Conservation (phyloP, 2,113 vertebrate species). For the Heterotilapia buettikoferi region DNA sequence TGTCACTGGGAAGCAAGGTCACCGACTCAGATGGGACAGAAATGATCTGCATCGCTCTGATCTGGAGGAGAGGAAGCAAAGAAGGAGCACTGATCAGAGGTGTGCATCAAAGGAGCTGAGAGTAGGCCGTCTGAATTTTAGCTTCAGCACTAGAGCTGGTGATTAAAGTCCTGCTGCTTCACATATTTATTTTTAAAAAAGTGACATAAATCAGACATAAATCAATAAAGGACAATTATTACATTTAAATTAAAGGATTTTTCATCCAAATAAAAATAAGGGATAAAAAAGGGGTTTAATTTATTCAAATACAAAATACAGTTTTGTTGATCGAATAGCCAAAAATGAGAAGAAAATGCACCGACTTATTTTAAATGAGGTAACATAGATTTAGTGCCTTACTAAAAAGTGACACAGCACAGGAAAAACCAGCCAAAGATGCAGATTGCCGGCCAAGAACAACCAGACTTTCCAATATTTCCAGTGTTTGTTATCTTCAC, state of each 20-base stretch:
- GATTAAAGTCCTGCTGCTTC: neutral
- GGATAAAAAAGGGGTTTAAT: neutral
- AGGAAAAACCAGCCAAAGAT: neutral
- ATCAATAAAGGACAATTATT: neutral
- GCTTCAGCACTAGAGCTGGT: neutral
- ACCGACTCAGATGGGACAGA: slow-evolving; percentile 82
- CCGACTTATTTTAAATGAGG: neutral
- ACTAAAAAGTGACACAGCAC: neutral
- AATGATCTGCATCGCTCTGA: slow-evolving; percentile 76
- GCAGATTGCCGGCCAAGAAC: neutral
- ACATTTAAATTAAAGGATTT: neutral
- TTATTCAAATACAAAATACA: neutral
- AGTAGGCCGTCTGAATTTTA: neutral
- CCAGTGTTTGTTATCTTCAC: neutral
- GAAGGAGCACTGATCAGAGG: neutral
- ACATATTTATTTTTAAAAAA: neutral
- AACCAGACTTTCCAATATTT: neutral
- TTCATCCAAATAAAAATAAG: neutral
- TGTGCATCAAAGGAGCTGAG: neutral
- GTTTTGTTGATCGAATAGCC: neutral
- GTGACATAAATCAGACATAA: neutral
- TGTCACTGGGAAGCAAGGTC: slow-evolving; percentile 89
- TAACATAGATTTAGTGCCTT: neutral
- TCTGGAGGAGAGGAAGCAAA: slow-evolving; percentile 33
- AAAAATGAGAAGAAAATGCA: neutral